Percentiles rank a stretch among this genome's conserved stretches.
These are phyloP conservation scores for Machimus rusticus DNA, from an alignment of 2,888 invertebrate species.

Conservation along the genomic window DNA sequence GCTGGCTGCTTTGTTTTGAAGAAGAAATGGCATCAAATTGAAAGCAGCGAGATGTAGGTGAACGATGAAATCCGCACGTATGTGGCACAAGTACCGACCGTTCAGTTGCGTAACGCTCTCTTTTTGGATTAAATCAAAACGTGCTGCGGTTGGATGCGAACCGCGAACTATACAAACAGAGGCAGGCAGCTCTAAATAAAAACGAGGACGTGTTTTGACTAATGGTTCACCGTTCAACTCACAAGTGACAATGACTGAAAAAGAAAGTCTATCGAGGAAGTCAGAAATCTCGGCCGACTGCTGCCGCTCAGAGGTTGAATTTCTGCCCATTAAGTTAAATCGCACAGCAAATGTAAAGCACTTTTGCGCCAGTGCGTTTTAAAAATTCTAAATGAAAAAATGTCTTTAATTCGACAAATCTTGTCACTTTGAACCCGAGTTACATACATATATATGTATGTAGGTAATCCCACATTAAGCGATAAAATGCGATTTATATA, in stretches of 20 bases:
- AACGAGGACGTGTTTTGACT: background rate
- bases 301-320: background rate
- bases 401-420: background rate
- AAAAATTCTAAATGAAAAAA: background rate
- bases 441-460: too few species aligned
- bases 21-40: constrained; percentile 1
- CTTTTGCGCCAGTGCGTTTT: background rate
- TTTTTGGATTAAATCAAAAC: background rate
- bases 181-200: background rate
- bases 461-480: background rate
- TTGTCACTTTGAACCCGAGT: background rate
- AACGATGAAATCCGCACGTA: constrained; percentile 4
- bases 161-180: background rate
- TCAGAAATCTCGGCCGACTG: background rate
- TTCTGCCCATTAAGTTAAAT: background rate
- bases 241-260: background rate
- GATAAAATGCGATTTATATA: background rate
- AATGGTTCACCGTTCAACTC: background rate
- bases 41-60: background rate
- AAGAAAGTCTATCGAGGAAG: background rate
- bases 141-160: background rate
- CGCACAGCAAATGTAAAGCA: background rate
- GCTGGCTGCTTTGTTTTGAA: background rate
- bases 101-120: background rate
- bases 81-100: background rate